These are phyloP conservation scores for Poecile montanus DNA, from an alignment of 2,797 vertebrate genomes.

Conservation along the genomic window DNA sequence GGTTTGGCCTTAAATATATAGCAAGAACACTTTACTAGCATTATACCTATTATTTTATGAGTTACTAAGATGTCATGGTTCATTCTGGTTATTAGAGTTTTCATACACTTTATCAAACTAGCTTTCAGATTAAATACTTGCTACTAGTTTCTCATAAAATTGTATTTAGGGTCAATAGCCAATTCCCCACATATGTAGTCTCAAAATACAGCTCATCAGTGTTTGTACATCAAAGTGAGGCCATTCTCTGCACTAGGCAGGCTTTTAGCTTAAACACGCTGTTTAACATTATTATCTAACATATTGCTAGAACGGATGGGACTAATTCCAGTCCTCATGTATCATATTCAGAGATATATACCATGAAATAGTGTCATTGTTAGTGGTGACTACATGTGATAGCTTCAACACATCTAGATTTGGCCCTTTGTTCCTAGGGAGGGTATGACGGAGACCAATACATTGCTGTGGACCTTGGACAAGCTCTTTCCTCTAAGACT, in stretches of 20 bases:
- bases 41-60: background rate
- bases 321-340: background rate
- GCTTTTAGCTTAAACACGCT: background rate
- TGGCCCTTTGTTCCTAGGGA: background rate
- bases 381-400: background rate
- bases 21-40: background rate
- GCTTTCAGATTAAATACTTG: background rate
- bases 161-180: background rate
- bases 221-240: background rate
- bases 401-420: background rate
- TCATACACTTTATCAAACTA: background rate
- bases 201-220: background rate
- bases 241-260: background rate
- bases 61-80: background rate
- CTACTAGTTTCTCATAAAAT: background rate
- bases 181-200: background rate
- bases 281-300: background rate
- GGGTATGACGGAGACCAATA: background rate
- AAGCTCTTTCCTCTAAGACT: background rate
- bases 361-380: background rate
- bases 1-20: background rate
- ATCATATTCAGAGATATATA: background rate
- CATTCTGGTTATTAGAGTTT: background rate
- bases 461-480: background rate
- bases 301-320: constrained; percentile 21